Evolutionary conservation across 2,888 invertebrate species (phyloP), one percentile per base, ranked within the genome.

Genomic region (Bombyx huttoni): DNA sequence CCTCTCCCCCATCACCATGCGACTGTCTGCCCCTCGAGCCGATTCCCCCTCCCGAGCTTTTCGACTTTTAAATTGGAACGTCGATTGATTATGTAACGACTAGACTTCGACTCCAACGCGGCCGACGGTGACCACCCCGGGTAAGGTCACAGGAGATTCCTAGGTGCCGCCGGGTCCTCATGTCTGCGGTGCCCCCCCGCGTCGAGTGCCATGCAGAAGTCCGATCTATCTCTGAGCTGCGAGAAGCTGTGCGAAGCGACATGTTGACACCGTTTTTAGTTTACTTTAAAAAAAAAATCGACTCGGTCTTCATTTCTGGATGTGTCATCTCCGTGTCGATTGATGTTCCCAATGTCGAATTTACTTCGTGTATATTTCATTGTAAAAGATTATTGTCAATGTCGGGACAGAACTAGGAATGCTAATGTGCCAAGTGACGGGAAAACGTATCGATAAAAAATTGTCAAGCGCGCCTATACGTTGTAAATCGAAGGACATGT

Each of bases 21-120:
- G 79, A 75, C 63, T 78, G 78, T 45, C 65, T 79, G n/a, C 81
- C 81, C 13, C 59, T 65, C 45, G 76, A 78, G 34, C 82, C 84
- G 0, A 84, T 86, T 53, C 86, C 87, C 53, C 87, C 87, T 52
- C 87, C 87, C 6, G 87, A 86, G 56, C 63, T 83, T 35, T 88
- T 88, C 74, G 81, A 88, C 57, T 84, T 84, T 56, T 84, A 59
- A 70, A 51, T 24, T 12, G 47, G 10, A 35, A 24, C 8, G 40
- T 35, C 49, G 51, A 24, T 24, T 24, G 24, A 24, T 24, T 24
- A 24, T 3, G 5, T 24, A 24, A 24, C 24, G 2, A 3, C 24
- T n/a, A 24, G 24, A 5, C 24, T 24, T 24, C 24, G 24, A 2
- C 1, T 24, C 24, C 24, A 5, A 5, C 24, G 24, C 24, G 24